A percentile compares a stretch with the other conserved stretches of the same genome.
phyloP scores from a whole-genome alignment of 2,113 vertebrate species.

The Odocoileus virginianus region DNA sequence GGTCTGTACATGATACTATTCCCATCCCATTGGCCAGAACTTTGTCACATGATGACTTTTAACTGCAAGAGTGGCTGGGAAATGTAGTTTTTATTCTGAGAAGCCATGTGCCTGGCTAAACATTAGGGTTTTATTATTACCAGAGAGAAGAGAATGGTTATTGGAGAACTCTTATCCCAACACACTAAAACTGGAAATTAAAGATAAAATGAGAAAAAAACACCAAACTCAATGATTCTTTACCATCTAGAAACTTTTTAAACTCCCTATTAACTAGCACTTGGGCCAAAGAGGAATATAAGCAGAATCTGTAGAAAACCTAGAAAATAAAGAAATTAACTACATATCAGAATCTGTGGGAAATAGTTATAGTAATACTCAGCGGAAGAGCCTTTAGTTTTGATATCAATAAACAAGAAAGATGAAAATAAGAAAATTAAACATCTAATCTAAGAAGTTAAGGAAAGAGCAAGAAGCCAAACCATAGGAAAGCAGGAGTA shows the following conservation, averaged over 20 bases:
- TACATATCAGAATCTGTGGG: background rate
- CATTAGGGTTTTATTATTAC: background rate
- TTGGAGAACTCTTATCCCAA: background rate
- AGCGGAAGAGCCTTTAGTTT: background rate
- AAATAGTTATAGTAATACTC: background rate
- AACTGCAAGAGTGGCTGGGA: background rate
- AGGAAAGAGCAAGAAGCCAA: background rate
- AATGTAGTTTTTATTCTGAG: background rate
- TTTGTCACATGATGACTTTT: background rate
- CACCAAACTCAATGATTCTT: background rate
- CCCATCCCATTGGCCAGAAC: background rate
- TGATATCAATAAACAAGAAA: background rate
- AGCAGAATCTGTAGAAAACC: background rate
- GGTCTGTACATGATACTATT: background rate
- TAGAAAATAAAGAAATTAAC: background rate
- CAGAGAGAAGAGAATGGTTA: background rate
- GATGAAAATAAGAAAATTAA: background rate
- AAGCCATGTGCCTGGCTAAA: background rate
- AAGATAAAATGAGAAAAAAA: background rate
- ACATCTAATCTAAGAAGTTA: background rate
- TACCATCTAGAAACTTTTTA: background rate
- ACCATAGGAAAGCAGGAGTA: background rate
- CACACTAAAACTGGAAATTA: background rate
- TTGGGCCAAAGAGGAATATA: background rate
- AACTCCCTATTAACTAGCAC: background rate